A percentile compares a stretch with the other conserved stretches of the same genome.
Evolutionary conservation across 2,797 vertebrate genomes (phyloP).

Genomic region (Dallia pectoralis): DNA sequence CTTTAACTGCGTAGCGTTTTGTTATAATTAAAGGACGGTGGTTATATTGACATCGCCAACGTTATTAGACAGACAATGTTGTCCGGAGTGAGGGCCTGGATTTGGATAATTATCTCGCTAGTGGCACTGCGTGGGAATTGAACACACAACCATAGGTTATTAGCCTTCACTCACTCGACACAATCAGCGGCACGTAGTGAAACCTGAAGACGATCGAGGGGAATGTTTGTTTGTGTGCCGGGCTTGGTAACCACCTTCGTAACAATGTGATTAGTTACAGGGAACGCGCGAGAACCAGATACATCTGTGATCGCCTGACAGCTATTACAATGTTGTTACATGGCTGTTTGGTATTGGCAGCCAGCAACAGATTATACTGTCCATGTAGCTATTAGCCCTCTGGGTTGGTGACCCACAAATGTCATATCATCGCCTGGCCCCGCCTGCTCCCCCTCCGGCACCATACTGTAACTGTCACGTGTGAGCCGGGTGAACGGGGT

Average conservation of each 20-base stretch:
- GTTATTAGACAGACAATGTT: too few relatives aligned
- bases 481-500: not conserved
- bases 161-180: not conserved
- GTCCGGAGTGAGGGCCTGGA: too few relatives aligned
- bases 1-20: too few relatives aligned
- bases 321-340: not conserved
- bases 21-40: too few relatives aligned
- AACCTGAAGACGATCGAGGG: not conserved
- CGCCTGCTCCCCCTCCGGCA: not conserved
- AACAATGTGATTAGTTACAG: not conserved
- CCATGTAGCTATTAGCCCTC: not conserved
- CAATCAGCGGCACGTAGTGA: not conserved
- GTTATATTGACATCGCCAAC: too few relatives aligned
- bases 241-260: not conserved
- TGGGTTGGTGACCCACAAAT: constrained; percentile 4
- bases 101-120: too few relatives aligned
- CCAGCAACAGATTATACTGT: constrained; percentile 1
- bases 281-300: not conserved
- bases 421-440: not conserved
- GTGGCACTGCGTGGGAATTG: too few relatives aligned
- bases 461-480: not conserved
- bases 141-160: too few relatives aligned
- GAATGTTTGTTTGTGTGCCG: not conserved
- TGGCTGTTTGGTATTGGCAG: not conserved
- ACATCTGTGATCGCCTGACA: not conserved